Percentiles rank a stretch among this genome's conserved stretches.
These are phyloP conservation scores for Hoplostethus mediterraneus DNA, from an alignment of 2,797 vertebrate species.

Conservation along the genomic window DNA sequence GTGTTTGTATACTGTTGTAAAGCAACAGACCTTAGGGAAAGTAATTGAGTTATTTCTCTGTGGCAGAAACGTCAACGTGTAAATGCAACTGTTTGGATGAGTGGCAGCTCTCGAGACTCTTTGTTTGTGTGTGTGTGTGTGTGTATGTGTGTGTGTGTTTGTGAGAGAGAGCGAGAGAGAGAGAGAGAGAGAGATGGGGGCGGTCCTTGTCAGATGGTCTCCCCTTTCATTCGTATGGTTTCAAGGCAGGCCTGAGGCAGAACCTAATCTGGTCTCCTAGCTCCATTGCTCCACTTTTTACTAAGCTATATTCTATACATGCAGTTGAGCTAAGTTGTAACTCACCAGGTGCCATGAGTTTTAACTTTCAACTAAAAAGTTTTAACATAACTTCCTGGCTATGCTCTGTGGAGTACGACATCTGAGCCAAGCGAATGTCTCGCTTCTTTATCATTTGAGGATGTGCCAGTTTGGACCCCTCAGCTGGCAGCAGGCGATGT, in stretches of 20 bases:
- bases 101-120: constrained; percentile 18
- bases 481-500: constrained; percentile 43
- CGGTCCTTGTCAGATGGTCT: constrained; percentile 65
- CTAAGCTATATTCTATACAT: constrained; percentile 55
- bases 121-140: constrained; percentile 9
- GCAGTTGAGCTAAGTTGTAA: constrained; percentile 29
- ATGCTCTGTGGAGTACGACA: constrained; percentile 20
- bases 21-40: constrained; percentile 39
- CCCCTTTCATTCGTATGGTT: constrained; percentile 52
- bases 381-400: constrained; percentile 49
- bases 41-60: constrained; percentile 39
- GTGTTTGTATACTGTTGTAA: constrained; percentile 14
- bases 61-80: constrained; percentile 59
- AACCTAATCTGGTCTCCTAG: constrained; percentile 68
- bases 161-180: no score
- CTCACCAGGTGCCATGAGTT: constrained; percentile 54
- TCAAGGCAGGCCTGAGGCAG: constrained; percentile 61
- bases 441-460: constrained; percentile 38
- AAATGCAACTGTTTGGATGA: constrained; percentile 62
- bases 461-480: constrained; percentile 48
- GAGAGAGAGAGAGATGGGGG: not conserved
- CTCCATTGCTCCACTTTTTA: constrained; percentile 68
- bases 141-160: constrained; percentile 4
- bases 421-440: constrained; percentile 33
- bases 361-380: constrained; percentile 45